Evolutionary conservation across 1,140 invertebrate species (phyloP).

Genomic region (Aleiodes sp.): DNA sequence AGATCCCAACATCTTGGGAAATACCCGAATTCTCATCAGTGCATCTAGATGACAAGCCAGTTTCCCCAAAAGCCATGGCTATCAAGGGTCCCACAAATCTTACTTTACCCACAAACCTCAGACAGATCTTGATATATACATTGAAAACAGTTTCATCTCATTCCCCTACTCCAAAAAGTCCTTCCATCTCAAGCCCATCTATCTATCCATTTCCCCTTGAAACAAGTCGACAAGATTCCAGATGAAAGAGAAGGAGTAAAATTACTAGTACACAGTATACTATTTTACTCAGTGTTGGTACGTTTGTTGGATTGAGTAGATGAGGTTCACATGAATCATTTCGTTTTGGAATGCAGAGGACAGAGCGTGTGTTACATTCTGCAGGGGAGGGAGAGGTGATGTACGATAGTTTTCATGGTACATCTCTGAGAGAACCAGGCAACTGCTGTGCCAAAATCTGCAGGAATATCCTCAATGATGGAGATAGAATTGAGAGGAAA

Average conservation of each 20-base stretch:
- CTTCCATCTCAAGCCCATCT: background rate
- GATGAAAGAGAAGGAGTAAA: background rate
- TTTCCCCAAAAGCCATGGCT: background rate
- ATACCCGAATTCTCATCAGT: background rate
- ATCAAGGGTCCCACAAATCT: constrained; percentile 24
- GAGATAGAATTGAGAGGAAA: no score
- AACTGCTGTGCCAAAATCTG: constrained; percentile 5
- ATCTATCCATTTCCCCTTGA: background rate
- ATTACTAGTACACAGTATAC: no score
- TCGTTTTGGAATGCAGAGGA: background rate
- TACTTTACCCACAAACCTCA: constrained; percentile 39
- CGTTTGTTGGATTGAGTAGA: background rate
- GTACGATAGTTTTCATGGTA: constrained; percentile 49
- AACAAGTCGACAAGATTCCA: background rate
- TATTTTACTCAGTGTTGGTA: no score
- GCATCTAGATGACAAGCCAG: background rate
- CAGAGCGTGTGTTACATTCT: constrained; percentile 1
- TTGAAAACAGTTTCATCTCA: constrained; percentile 41
- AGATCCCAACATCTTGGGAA: background rate
- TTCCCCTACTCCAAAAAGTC: background rate
- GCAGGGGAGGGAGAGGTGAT: no score
- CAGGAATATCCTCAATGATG: background rate
- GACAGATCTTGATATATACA: constrained; percentile 47
- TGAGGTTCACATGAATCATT: constrained; percentile 3
- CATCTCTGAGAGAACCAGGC: constrained; percentile 8